Percentiles rank a stretch among this genome's conserved stretches.
Evolutionary conservation across 2,888 invertebrate species (phyloP).

Genomic region (Tetheella fluctuosa): DNA sequence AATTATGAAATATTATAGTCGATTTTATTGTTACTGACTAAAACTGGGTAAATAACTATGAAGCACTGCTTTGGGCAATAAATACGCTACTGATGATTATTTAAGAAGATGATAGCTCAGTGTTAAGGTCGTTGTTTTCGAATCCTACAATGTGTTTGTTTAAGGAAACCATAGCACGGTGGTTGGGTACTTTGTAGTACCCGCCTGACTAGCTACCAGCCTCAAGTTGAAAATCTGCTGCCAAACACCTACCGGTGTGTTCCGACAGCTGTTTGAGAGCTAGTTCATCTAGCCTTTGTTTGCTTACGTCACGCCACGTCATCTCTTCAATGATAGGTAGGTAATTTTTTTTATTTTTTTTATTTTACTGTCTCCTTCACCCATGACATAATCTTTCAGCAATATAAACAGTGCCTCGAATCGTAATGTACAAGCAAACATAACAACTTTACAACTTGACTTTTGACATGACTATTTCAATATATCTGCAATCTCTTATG

Average conservation of each 20-base stretch:
- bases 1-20: neutral
- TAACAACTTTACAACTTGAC: conserved; percentile 24
- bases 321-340: too few species aligned
- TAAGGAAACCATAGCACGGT: too few species aligned
- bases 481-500: conserved; percentile 22
- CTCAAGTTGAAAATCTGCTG: too few species aligned
- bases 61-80: neutral
- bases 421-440: conserved; percentile 13
- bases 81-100: neutral
- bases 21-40: neutral
- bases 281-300: too few species aligned
- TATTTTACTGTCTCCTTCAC: conserved; percentile 1
- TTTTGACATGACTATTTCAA: conserved; percentile 32
- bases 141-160: too few species aligned
- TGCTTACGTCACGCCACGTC: too few species aligned
- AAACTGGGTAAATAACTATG: neutral
- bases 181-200: too few species aligned
- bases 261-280: too few species aligned
- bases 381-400: neutral
- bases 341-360: too few species aligned
- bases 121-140: too few species aligned
- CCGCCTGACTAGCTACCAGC: too few species aligned
- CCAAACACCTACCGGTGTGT: too few species aligned
- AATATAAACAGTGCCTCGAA: neutral
- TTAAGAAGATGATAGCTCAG: neutral